Conservation (phyloP, 2,797 vertebrate species). For the Numenius phaeopus region DNA sequence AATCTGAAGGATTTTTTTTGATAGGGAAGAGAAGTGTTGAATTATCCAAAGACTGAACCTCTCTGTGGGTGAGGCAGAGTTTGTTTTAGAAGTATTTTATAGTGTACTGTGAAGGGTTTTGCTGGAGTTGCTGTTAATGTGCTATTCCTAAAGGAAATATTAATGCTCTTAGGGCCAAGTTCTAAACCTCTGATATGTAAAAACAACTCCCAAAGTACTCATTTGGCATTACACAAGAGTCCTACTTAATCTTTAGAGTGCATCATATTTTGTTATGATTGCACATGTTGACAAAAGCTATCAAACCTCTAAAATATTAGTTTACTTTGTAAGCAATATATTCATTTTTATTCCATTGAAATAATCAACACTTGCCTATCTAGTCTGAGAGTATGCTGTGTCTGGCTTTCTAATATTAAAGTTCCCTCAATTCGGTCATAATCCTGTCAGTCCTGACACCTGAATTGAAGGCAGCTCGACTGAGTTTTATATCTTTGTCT, state of each 20-base stretch:
- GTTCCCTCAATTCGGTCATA: background rate
- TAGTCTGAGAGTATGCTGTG: background rate
- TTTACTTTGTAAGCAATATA: background rate
- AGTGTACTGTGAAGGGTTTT: background rate
- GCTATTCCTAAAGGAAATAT: constrained; percentile 22
- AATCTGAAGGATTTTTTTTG: background rate
- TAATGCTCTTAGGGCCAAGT: constrained; percentile 4
- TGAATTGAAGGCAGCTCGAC: background rate
- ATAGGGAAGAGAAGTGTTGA: background rate
- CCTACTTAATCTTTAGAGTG: background rate
- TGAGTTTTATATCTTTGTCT: background rate
- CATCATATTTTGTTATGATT: background rate
- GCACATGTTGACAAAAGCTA: background rate
- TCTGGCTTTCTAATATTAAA: background rate
- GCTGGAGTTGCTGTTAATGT: background rate
- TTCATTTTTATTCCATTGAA: background rate
- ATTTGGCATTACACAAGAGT: background rate
- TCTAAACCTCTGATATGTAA: background rate
- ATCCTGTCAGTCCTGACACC: background rate
- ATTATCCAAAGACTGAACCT: background rate
- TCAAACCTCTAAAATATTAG: background rate
- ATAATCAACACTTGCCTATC: background rate
- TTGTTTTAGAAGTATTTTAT: background rate
- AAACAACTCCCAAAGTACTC: constrained; percentile 8
- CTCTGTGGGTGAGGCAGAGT: background rate